These are phyloP conservation scores for Syrphus vitripennis DNA, from an alignment of 2,888 invertebrate genomes.

Conservation along the genomic window DNA sequence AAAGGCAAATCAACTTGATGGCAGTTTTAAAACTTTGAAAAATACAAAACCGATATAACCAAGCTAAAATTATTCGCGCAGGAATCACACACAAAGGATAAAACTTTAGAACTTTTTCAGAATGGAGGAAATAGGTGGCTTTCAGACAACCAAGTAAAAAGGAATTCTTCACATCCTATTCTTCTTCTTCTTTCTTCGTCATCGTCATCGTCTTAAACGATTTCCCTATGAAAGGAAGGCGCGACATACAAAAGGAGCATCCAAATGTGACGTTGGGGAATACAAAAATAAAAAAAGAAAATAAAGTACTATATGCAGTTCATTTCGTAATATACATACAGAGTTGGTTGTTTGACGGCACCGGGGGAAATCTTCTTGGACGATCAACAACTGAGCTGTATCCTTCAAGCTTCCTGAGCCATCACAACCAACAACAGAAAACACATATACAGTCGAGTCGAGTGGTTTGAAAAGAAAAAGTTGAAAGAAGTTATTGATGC, in stretches of 20 bases:
- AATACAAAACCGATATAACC: conserved; percentile 18
- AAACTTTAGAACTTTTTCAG: conserved; percentile 52
- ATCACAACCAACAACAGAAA: conserved; percentile 11
- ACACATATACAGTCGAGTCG: not conserved
- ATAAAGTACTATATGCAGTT: conserved; percentile 43
- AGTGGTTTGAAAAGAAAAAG: not conserved
- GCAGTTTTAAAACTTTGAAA: conserved; percentile 52
- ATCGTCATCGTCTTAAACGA: conserved; percentile 41
- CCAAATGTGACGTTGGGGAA: conserved; percentile 13
- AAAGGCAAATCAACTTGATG: conserved; percentile 29
- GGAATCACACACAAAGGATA: conserved; percentile 28
- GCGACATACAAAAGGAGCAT: conserved; percentile 55
- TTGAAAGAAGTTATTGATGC: conserved; percentile 24
- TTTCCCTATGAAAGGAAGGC: conserved; percentile 63
- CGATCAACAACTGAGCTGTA: conserved; percentile 38
- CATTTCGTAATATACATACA: conserved; percentile 54
- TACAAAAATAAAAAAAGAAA: not conserved
- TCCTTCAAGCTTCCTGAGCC: conserved; percentile 39
- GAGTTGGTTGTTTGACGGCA: conserved; percentile 52
- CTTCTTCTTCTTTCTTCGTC: not conserved
- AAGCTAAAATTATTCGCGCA: conserved; percentile 31
- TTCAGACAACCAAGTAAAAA: not conserved
- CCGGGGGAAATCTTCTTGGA: conserved; percentile 67
- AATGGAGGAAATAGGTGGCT: conserved; percentile 26
- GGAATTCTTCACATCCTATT: not conserved